Evolutionary conservation across 2,888 invertebrate species (phyloP).

Genomic region (Timema cristinae): DNA sequence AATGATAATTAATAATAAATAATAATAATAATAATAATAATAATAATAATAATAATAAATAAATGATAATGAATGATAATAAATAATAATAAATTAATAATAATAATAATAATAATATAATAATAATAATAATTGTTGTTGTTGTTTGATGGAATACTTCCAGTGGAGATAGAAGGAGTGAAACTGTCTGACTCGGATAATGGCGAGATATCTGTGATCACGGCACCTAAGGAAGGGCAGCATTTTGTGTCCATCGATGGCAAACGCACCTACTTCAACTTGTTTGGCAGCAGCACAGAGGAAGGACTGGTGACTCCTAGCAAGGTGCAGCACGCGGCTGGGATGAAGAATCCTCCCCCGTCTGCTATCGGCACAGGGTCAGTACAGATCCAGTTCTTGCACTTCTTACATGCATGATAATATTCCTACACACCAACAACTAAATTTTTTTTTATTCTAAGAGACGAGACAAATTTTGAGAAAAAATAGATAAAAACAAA

Average conservation of each 20-base stretch:
- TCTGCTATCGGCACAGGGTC: constrained; percentile 33
- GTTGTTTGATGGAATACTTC: constrained; percentile 33
- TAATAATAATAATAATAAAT: too few species aligned
- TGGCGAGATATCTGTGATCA: constrained; percentile 63
- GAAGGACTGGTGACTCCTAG: constrained; percentile 21
- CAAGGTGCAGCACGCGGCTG: constrained; percentile 17
- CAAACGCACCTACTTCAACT: constrained; percentile 80
- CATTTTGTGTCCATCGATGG: constrained; percentile 91
- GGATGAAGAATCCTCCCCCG: constrained; percentile 27
- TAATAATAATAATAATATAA: too few species aligned
- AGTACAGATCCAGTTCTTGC: background rate
- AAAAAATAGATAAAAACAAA: too few species aligned
- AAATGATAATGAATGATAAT: too few species aligned
- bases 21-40: too few species aligned
- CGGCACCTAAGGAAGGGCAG: constrained; percentile 69
- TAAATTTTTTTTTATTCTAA: background rate
- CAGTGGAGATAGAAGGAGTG: constrained; percentile 61
- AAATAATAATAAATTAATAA: too few species aligned
- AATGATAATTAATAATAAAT: too few species aligned
- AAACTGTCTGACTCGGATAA: constrained; percentile 43
- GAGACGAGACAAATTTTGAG: too few species aligned
- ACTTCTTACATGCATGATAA: background rate
- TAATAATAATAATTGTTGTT: too few species aligned
- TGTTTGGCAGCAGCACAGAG: constrained; percentile 56
- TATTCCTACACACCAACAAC: background rate